Evolutionary conservation across 2,113 vertebrate genomes (phyloP).

Genomic region (Ramphastos sulfuratus): DNA sequence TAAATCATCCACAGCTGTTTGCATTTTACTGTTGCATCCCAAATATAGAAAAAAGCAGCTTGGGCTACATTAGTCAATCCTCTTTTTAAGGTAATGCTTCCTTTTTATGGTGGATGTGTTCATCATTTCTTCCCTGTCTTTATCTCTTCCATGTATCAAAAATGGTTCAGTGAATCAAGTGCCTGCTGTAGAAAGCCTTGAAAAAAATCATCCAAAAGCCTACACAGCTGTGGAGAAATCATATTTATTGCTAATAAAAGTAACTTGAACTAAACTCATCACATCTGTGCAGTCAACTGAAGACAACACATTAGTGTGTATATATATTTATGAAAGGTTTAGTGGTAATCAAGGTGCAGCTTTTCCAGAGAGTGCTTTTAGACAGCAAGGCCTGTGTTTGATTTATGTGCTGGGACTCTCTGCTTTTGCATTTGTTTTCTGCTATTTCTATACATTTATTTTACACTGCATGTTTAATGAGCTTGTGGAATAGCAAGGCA

Average conservation of each 20-base stretch:
- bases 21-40: neutral
- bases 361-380: slow-evolving; percentile 1
- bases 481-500: neutral
- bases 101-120: neutral
- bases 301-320: neutral
- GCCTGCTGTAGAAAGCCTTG: neutral
- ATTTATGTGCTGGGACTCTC: neutral
- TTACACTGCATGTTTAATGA: neutral
- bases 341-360: neutral
- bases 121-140: neutral
- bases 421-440: neutral
- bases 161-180: neutral
- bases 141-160: neutral
- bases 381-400: neutral
- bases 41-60: neutral
- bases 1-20: neutral
- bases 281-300: neutral
- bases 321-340: neutral
- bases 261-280: neutral
- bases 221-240: neutral
- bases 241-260: slow-evolving; percentile 5
- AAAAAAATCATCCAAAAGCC: neutral
- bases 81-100: neutral
- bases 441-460: neutral
- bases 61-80: neutral